phyloP scores from a whole-genome alignment of 2,888 invertebrate species.

The Matsumyia berberina region DNA sequence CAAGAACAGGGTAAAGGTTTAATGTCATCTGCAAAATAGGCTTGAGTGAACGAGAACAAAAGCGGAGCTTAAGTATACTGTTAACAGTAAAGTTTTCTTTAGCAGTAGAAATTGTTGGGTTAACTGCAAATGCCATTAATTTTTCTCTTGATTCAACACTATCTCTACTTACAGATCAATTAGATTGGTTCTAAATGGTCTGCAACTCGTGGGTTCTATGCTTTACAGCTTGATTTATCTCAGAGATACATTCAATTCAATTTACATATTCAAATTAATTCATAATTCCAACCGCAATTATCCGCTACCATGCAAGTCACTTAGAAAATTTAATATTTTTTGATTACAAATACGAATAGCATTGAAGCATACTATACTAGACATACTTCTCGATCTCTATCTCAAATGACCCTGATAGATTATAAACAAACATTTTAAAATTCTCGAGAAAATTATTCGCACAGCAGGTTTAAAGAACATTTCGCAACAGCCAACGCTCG shows the following conservation, averaged over 20 bases:
- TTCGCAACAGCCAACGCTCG: neutral
- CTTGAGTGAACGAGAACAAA: no score
- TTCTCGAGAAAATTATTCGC: neutral
- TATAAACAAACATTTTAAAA: neutral
- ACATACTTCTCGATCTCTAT: neutral
- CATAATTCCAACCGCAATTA: constrained; percentile 1
- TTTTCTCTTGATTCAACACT: no score
- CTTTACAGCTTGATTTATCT: neutral
- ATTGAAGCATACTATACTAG: neutral
- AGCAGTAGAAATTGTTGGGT: no score
- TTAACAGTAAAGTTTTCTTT: no score
- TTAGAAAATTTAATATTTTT: neutral
- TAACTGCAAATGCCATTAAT: no score
- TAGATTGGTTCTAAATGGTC: no score
- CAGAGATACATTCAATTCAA: neutral
- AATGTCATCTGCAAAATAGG: no score
- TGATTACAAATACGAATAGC: neutral
- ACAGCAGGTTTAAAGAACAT: neutral
- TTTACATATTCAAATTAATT: constrained; percentile 18
- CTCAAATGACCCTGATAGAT: constrained; percentile 2
- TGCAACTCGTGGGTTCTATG: neutral
- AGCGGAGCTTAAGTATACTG: no score
- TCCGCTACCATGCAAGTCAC: constrained; percentile 2
- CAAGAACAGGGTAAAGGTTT: no score
- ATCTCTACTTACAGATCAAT: no score